Conservation (phyloP, 2,888 invertebrate genomes). For the Lasioglossum villosulum region DNA sequence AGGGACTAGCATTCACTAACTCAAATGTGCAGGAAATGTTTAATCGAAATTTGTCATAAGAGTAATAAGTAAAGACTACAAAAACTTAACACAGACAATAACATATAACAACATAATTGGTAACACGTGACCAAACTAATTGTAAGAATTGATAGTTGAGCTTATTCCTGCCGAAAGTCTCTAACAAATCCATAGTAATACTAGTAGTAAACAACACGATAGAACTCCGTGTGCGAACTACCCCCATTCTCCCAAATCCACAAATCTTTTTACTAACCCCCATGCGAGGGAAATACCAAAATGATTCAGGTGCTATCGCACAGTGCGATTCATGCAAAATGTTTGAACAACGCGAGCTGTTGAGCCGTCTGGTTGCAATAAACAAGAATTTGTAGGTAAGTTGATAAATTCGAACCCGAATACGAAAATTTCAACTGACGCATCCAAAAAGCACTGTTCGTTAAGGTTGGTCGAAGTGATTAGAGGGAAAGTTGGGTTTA, state of each 20-base stretch:
- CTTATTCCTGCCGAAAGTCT: background rate
- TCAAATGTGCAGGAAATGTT: no score
- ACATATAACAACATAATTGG: no score
- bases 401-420: background rate
- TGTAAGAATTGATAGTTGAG: no score
- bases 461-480: background rate
- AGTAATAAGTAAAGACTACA: background rate
- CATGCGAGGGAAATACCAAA: background rate
- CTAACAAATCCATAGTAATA: no score
- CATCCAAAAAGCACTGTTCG: background rate
- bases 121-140: no score
- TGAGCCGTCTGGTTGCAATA: background rate
- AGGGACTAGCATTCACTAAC: no score
- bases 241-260: background rate
- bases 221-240: background rate
- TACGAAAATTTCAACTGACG: background rate
- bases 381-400: background rate
- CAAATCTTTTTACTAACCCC: background rate
- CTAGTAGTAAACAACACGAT: background rate
- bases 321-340: background rate
- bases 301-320: background rate
- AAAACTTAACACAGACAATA: no score
- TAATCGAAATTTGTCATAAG: no score
- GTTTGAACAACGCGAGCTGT: background rate
- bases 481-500: background rate